phyloP scores from a whole-genome alignment of 2,888 invertebrate species.

The Margaritifera margaritifera region DNA sequence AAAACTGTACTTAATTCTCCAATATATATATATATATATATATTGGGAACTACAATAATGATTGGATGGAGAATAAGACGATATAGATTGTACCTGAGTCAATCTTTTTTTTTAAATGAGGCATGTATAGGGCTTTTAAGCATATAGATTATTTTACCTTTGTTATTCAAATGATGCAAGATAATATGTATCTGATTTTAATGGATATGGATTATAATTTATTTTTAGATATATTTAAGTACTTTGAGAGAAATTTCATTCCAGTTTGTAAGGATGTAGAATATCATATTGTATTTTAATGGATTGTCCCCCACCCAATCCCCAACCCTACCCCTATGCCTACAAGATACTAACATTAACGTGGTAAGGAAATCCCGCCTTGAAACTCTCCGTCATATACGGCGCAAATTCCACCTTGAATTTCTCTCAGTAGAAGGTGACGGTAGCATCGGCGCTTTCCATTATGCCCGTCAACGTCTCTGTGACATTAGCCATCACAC shows the following conservation, averaged over 20 bases:
- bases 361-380: slow-evolving; percentile 28
- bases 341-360: slow-evolving; percentile 19
- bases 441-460: slow-evolving; percentile 83
- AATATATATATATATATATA: too few relatives aligned
- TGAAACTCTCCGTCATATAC: slow-evolving; percentile 42
- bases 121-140: background rate
- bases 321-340: background rate
- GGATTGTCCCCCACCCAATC: background rate
- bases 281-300: background rate
- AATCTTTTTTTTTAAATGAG: background rate
- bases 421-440: slow-evolving; percentile 84
- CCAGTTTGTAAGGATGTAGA: background rate
- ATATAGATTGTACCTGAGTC: too few relatives aligned
- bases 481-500: slow-evolving; percentile 84
- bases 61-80: too few relatives aligned
- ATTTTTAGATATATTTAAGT: too few relatives aligned
- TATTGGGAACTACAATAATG: too few relatives aligned
- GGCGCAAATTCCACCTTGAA: slow-evolving; percentile 72
- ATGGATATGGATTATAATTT: too few relatives aligned
- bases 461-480: slow-evolving; percentile 89
- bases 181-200: too few relatives aligned
- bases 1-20: too few relatives aligned
- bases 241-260: too few relatives aligned
- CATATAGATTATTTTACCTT: background rate
- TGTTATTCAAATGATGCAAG: too few relatives aligned